Evolutionary conservation across 1,140 invertebrate species (phyloP), one percentile per base, ranked within the genome.

Genomic region (Charaxes varanes): DNA sequence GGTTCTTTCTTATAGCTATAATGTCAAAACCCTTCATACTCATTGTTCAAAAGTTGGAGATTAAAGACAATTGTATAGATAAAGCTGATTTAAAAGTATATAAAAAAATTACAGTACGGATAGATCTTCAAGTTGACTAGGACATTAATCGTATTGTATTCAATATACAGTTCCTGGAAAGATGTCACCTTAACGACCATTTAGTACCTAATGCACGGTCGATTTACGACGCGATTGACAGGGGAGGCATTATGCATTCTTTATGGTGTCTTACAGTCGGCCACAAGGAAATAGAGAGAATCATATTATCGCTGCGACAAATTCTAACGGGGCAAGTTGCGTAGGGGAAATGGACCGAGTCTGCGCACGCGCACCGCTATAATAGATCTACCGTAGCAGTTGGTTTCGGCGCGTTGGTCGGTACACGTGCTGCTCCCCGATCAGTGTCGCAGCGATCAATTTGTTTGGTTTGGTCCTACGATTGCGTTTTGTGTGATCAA

Each of bases 291-390:
- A 54, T 46, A 50, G 43, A 43, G 51, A 50, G 59, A 53, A 55
- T 40, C 42, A 62, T 41, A 62, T 60, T 68, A 72, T 69, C 63
- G 64, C 68, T 62, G 64, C 54, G 63, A 70, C 72, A 78, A 69
- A 73, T 62, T 80, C 72, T 80, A 83, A 83, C 79, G 76, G 76
- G 65, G 58, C 64, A 60, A 65, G 66, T 57, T 63, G 76, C 70
- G 79, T 83, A 76, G 78, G 78, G 78, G 78, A 79, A 83, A 79
- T 78, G 73, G 73, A 72, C 70, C 67, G 78, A 58, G 64, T 59
- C 60, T 73, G 74, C 65, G 73, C 68, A 63, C 65, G 72, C 72
- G 71, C 67, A 66, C 69, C 69, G 71, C 68, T 66, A 68, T 74
- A 68, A 77, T 80, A 82, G 71, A 76, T 70, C 73, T 71, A 70